Evolutionary conservation across 2,113 vertebrate species (phyloP), one percentile per base, ranked within the genome.

Genomic region (Pipra filicauda): DNA sequence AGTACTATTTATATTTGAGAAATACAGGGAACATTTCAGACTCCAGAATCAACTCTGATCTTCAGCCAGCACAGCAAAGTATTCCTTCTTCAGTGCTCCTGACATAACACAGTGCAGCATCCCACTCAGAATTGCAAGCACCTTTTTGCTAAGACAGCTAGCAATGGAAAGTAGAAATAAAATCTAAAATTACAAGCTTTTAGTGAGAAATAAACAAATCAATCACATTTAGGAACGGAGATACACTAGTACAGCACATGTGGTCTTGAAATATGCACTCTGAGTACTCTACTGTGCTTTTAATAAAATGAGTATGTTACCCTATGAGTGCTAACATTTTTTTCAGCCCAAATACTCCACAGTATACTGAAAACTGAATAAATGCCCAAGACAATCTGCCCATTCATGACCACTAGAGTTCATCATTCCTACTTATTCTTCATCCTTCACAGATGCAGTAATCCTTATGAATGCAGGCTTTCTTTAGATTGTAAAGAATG

Each of bases 401-500:
- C 79, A 96, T 97, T 97, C 96, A 96, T 9, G 26, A 26, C 31
- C 7, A 2, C 70, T 65, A 37, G 55, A 97, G 88, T 97, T 93
- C 94, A 97, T 97, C 91, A 93, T 87, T 96, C 89, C 96, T 66
- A 51, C 85, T 97, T 84, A 77, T 77, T 93, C 95, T 93, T 91
- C 95, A 77, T 91, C 94, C 96, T 90, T 75, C 18, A 7, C 97
- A 97, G 97, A 97, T 97, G 97, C 79, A 91, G 80, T 62, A 91
- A 80, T 57, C 86, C 81, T 82, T n/a, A 91, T 97, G 95, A 97
- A 97, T 97, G 93, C 75, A 75, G 90, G 81, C 97, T 96, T 97
- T 97, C 92, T 97, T 97, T 11, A 35, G 73, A 37, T 71, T 64
- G 82, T 43, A 43, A 88, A 89, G 30, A 85, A 44, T 8, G 0